phyloP scores from a whole-genome alignment of 2,888 invertebrate species.

The Conistra vaccinii region DNA sequence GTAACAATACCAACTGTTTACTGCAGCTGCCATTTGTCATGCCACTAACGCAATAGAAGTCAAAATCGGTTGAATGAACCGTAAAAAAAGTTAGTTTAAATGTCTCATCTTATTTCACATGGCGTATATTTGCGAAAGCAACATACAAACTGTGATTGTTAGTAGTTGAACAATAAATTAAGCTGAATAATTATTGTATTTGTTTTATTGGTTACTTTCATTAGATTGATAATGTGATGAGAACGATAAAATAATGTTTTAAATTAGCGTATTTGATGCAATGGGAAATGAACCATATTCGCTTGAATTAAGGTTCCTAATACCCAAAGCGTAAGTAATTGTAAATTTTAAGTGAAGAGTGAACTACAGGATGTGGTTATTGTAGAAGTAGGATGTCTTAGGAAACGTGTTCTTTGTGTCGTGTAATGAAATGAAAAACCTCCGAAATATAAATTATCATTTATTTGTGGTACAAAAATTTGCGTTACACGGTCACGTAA shows the following conservation, averaged over 20 bases:
- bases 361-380: neutral
- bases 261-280: too few relatives aligned
- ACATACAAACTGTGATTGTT: constrained; percentile 84
- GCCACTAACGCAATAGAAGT: too few relatives aligned
- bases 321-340: neutral
- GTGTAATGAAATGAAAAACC: constrained; percentile 45
- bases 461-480: constrained; percentile 82
- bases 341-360: neutral
- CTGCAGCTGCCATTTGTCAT: too few relatives aligned
- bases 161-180: constrained; percentile 81
- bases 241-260: too few relatives aligned
- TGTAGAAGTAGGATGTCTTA: too few relatives aligned
- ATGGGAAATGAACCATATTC: neutral
- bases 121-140: constrained; percentile 66
- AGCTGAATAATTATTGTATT: constrained; percentile 66
- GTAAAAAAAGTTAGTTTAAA: too few relatives aligned
- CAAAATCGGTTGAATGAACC: too few relatives aligned
- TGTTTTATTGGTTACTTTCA: constrained; percentile 42
- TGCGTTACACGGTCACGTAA: constrained; percentile 67
- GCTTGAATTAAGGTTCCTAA: neutral
- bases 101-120: too few relatives aligned
- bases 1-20: too few relatives aligned
- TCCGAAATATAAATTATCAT: constrained; percentile 66
- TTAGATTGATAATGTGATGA: neutral
- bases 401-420: too few relatives aligned